Evolutionary conservation across 2,113 vertebrate genomes (phyloP).

Genomic region (Aphelocoma coerulescens): DNA sequence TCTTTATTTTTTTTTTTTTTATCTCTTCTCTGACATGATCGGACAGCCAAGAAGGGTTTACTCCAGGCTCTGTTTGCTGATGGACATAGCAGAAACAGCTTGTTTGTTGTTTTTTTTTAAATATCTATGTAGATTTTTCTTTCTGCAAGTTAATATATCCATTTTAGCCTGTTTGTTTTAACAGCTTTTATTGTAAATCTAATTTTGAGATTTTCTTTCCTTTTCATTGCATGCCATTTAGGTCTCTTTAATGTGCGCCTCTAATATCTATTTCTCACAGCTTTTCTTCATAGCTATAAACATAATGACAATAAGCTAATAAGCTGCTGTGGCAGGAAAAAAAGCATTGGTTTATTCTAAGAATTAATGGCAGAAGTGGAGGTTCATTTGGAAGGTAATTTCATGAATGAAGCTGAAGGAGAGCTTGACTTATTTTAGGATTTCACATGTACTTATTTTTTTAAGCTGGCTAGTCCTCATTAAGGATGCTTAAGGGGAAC

Average conservation of each 20-base stretch:
- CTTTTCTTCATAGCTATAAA: slow-evolving; percentile 32
- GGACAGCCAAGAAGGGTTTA: background rate
- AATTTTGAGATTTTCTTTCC: slow-evolving; percentile 9
- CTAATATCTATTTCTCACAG: background rate
- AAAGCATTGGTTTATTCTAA: background rate
- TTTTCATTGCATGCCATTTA: background rate
- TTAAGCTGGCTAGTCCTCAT: background rate
- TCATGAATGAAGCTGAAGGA: slow-evolving; percentile 4
- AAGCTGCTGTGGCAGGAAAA: background rate
- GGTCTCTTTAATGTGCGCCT: background rate
- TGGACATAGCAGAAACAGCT: background rate
- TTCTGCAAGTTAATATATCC: background rate
- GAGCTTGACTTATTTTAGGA: background rate
- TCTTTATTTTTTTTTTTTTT: background rate
- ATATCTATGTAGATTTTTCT: background rate
- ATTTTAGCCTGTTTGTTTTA: background rate
- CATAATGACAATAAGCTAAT: slow-evolving; percentile 31
- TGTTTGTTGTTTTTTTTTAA: background rate
- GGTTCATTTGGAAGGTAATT: background rate
- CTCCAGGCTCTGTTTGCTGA: background rate
- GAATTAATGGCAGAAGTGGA: background rate
- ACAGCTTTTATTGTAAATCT: background rate
- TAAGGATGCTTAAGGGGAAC: background rate
- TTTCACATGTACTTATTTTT: background rate
- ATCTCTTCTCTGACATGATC: background rate